Conservation (phyloP, 1,140 invertebrate genomes). For the Argopecten irradians region DNA sequence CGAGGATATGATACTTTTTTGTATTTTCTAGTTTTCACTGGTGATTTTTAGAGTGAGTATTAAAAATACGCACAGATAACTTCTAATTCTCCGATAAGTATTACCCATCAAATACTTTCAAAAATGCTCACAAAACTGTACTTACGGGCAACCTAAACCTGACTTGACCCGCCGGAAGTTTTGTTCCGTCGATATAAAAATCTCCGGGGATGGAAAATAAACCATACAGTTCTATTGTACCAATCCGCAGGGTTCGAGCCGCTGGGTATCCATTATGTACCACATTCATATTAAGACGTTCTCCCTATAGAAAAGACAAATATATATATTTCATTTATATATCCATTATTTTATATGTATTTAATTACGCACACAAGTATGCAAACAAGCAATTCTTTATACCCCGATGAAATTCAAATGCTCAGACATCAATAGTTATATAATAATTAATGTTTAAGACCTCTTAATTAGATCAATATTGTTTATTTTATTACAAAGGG, state of each 20-base stretch:
- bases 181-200: constrained; percentile 20
- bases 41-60: too few species aligned
- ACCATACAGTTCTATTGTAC: constrained; percentile 45
- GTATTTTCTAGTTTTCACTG: not conserved
- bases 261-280: constrained; percentile 36
- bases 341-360: not conserved
- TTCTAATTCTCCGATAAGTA: not conserved
- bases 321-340: not conserved
- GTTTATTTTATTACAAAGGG: too few species aligned
- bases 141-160: constrained; percentile 28
- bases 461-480: not conserved
- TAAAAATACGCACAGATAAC: too few species aligned
- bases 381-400: not conserved
- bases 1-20: not conserved
- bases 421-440: not conserved
- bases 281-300: constrained; percentile 36
- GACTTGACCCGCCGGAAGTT: not conserved
- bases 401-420: not conserved
- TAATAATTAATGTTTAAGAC: not conserved
- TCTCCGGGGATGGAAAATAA: constrained; percentile 34
- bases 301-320: constrained; percentile 27
- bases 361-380: not conserved
- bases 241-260: constrained; percentile 14
- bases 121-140: not conserved
- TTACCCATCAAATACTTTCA: not conserved